Evolutionary conservation across 1,140 invertebrate genomes (phyloP), one percentile per base, ranked within the genome.

Genomic region (Phenacoccus solenopsis): DNA sequence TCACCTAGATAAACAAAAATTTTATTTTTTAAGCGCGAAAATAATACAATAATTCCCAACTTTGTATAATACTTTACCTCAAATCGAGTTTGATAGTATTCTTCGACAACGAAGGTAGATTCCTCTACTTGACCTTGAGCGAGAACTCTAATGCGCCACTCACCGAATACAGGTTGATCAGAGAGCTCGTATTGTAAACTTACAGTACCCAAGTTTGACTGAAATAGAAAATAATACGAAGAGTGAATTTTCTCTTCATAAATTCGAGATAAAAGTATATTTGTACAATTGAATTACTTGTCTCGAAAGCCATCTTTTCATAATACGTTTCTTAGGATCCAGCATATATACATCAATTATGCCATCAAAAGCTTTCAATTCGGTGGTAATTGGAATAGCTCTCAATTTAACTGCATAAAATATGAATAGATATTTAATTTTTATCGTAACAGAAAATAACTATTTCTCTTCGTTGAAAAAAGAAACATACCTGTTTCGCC

Each of bases 71-170:
- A 32, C 67, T 20, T 75, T 75, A 89, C 88, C 80, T 93, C 91
- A 75, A 90, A 94, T 71, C 91, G 81, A 0, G 90, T 92, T 78
- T 95, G 93, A 81, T 96, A 96, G 79, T 95, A 97, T 81, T 97
- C 93, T 79, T 97, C 93, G 0, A 98, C 93, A 2, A 86, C 77
- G 78, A 97, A 96, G 10, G 83, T 85, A 59, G 90, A 87, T 76
- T 93, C 90, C 78, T 94, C 90, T 57, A 90, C 80, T 79, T 94
- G 90, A 28, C 90, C 89, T 78, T 96, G 88, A 1, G 93, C 94
- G 72, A 90, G 86, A 0, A 96, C 89, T 72, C 88, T 84, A 70
- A 98, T 91, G 13, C 85, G 88, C 94, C 94, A 98, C 75, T 91
- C 88, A 7, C 95, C 95, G 78, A 89, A 96, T 28, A 90, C 85